Percentiles rank a stretch among this genome's conserved stretches.
These are phyloP conservation scores for Zaprionus gabonicus DNA, from an alignment of 1,140 invertebrate genomes.

Conservation along the genomic window DNA sequence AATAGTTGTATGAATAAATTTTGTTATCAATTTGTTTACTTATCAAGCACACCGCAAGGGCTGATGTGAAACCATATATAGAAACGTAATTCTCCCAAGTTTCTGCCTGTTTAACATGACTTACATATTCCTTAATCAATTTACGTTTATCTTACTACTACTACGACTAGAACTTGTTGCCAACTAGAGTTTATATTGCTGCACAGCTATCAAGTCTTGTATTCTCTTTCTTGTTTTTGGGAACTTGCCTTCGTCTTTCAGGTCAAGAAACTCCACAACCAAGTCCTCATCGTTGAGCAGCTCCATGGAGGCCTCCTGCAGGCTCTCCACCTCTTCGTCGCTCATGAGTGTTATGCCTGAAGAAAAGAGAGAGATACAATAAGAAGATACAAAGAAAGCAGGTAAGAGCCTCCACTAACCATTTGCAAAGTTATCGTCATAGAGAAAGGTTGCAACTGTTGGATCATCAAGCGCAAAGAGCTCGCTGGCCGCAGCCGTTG, in stretches of 20 bases:
- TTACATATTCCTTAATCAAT: background rate
- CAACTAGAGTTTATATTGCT: background rate
- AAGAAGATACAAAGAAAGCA: background rate
- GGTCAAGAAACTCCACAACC: conserved; percentile 70
- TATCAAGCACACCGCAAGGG: background rate
- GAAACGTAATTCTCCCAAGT: background rate
- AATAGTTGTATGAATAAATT: background rate
- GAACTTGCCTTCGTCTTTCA: conserved; percentile 71
- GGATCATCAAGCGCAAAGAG: conserved; percentile 71
- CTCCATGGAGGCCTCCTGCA: conserved; percentile 46
- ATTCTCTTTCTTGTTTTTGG: background rate
- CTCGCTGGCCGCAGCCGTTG: conserved; percentile 58
- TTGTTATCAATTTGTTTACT: background rate
- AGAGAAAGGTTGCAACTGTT: conserved; percentile 53
- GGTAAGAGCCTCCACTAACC: conserved; percentile 42
- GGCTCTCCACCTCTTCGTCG: conserved; percentile 30
- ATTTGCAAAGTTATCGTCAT: conserved; percentile 82
- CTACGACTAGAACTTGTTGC: background rate
- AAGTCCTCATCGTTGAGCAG: conserved; percentile 68
- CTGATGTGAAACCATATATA: background rate
- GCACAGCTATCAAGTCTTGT: background rate
- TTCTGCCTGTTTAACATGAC: background rate
- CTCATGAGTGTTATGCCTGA: conserved; percentile 55
- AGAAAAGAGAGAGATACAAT: background rate
- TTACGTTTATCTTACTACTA: background rate